These are phyloP conservation scores for Brachionus plicatilis DNA, from an alignment of 1,140 invertebrate species.

Conservation along the genomic window DNA sequence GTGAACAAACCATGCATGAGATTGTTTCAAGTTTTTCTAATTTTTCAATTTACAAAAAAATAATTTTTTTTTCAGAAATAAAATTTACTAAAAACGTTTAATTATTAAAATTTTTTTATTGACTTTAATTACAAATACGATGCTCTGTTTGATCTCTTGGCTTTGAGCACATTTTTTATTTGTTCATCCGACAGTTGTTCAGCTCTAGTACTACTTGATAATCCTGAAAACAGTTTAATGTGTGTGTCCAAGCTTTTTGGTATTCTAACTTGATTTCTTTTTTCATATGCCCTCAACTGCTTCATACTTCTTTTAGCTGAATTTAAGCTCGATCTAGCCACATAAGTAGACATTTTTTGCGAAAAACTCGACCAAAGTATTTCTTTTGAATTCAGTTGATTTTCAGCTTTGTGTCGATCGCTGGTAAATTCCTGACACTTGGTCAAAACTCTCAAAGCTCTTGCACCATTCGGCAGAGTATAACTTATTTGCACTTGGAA, in stretches of 20 bases:
- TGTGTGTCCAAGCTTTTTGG: not conserved
- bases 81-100: not conserved
- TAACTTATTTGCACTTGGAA: slow-evolving; percentile 46
- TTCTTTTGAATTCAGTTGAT: not conserved
- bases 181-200: not conserved
- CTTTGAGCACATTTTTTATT: not conserved
- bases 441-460: slow-evolving; percentile 16
- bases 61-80: not conserved
- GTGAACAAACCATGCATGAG: no score
- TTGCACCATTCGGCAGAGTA: slow-evolving; percentile 45
- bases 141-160: not conserved
- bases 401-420: not conserved
- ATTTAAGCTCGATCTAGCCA: not conserved
- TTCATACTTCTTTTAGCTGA: not conserved
- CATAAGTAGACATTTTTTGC: slow-evolving; percentile 13
- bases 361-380: not conserved
- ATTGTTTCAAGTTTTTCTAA: not conserved
- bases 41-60: not conserved
- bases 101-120: not conserved
- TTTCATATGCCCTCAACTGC: not conserved
- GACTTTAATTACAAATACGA: not conserved
- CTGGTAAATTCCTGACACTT: not conserved
- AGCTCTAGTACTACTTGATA: not conserved
- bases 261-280: not conserved
- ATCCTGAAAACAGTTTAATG: not conserved